These are phyloP conservation scores for Brachyopa scutellaris DNA, from an alignment of 2,888 invertebrate species.

Conservation along the genomic window DNA sequence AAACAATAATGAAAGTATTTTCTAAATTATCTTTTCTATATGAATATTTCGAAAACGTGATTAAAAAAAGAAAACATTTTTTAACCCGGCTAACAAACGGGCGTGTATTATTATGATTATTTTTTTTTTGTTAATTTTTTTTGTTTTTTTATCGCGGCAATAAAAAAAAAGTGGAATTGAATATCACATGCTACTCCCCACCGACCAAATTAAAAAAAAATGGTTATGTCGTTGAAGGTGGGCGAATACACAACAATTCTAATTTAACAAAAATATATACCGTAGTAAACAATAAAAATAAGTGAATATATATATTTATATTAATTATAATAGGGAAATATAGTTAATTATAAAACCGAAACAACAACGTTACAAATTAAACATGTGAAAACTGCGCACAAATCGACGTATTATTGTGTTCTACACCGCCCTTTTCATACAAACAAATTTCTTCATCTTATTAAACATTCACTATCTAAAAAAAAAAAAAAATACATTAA, in stretches of 20 bases:
- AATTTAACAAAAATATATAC: constrained; percentile 34
- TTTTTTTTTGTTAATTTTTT: constrained; percentile 21
- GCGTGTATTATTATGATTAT: constrained; percentile 17
- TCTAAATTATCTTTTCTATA: constrained; percentile 62
- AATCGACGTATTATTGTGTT: constrained; percentile 61
- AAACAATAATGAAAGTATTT: constrained; percentile 67
- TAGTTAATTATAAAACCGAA: constrained; percentile 46
- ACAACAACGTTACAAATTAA: constrained; percentile 32
- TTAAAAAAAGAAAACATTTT: constrained; percentile 31
- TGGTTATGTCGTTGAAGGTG: constrained; percentile 44
- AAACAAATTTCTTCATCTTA: background rate
- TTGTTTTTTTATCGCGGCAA: constrained; percentile 34
- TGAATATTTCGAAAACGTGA: constrained; percentile 61
- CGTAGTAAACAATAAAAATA: constrained; percentile 46
- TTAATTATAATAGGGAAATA: constrained; percentile 44
- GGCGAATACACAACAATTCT: constrained; percentile 18
- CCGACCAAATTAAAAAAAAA: constrained; percentile 41
- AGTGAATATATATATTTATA: constrained; percentile 32
- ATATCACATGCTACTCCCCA: constrained; percentile 57
- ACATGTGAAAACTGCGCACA: constrained; percentile 63
- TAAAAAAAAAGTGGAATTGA: constrained; percentile 58
- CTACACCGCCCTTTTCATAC: constrained; percentile 29
- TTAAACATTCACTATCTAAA: constrained; percentile 7
- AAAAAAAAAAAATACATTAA: background rate
- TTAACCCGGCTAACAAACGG: constrained; percentile 46